phyloP scores from a whole-genome alignment of 2,888 invertebrate species.

The Odontocolon sp. region DNA sequence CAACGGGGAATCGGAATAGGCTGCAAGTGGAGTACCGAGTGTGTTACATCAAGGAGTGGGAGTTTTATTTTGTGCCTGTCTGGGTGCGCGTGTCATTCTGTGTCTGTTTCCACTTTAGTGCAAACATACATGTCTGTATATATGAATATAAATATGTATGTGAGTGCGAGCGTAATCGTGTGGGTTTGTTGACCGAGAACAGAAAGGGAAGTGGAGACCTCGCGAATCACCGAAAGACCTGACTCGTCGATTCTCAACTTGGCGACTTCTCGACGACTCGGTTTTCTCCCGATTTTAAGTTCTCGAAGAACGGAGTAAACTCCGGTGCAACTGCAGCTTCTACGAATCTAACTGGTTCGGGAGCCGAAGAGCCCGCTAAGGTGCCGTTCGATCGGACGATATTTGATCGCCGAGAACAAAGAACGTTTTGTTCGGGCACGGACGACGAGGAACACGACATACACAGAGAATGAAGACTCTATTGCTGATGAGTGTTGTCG shows the following conservation, averaged over 20 bases:
- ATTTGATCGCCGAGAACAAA: conserved; percentile 6
- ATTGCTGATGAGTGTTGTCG: conserved; percentile 69
- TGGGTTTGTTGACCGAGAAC: conserved; percentile 3
- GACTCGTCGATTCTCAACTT: conserved; percentile 61
- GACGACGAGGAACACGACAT: not conserved
- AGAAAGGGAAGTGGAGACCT: not conserved
- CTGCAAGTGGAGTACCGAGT: not conserved
- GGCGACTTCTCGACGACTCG: conserved; percentile 44
- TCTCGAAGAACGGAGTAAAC: not conserved
- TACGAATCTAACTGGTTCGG: not conserved
- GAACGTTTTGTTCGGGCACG: not conserved
- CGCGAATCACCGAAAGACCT: conserved; percentile 42
- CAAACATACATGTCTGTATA: not conserved
- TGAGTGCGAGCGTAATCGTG: conserved; percentile 5
- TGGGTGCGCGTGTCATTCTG: not conserved
- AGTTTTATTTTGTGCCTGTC: conserved; percentile 11
- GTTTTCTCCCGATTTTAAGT: not conserved
- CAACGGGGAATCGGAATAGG: conserved; percentile 1
- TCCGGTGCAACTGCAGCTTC: not conserved
- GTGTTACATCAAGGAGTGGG: conserved; percentile 1
- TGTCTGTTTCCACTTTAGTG: not conserved
- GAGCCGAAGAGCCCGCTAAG: not conserved
- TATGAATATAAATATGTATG: not conserved
- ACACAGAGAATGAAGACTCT: conserved; percentile 64
- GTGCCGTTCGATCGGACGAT: conserved; percentile 21